Percentiles rank a stretch among this genome's conserved stretches.
Conservation (phyloP, 1,140 invertebrate genomes). For the Archivesica marissinica region DNA sequence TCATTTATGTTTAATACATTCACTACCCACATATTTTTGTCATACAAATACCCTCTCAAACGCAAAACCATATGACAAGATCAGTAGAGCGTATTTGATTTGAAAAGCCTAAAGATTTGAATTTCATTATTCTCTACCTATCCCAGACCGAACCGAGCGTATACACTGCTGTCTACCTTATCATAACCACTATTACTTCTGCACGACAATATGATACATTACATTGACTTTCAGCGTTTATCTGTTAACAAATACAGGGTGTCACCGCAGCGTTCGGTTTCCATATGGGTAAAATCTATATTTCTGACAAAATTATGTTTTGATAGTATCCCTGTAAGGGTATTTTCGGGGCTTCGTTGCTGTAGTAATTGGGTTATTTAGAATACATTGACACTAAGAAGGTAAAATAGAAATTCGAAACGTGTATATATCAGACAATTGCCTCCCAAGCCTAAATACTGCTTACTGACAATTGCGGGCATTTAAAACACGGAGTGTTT, state of each 20-base stretch:
- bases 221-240: slow-evolving; percentile 20
- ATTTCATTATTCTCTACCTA: slow-evolving; percentile 41
- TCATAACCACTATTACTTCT: slow-evolving; percentile 3
- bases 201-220: slow-evolving; percentile 30
- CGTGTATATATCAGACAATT: no score
- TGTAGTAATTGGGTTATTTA: no score
- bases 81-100: slow-evolving; percentile 52
- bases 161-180: background rate
- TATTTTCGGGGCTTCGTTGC: no score
- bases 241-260: slow-evolving; percentile 31
- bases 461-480: no score
- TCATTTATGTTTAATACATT: slow-evolving; percentile 20
- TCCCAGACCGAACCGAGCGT: slow-evolving; percentile 32
- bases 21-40: slow-evolving; percentile 18
- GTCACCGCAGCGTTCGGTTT: background rate
- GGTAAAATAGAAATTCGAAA: no score
- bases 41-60: slow-evolving; percentile 13
- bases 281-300: slow-evolving; percentile 24
- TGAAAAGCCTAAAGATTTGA: slow-evolving; percentile 53
- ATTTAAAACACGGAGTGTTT: no score
- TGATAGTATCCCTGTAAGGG: background rate
- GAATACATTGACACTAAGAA: background rate
- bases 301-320: background rate
- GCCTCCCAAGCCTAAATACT: no score
- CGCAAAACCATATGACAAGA: slow-evolving; percentile 31